phyloP scores from a whole-genome alignment of 2,888 invertebrate species.

The Xestobium rufovillosum region DNA sequence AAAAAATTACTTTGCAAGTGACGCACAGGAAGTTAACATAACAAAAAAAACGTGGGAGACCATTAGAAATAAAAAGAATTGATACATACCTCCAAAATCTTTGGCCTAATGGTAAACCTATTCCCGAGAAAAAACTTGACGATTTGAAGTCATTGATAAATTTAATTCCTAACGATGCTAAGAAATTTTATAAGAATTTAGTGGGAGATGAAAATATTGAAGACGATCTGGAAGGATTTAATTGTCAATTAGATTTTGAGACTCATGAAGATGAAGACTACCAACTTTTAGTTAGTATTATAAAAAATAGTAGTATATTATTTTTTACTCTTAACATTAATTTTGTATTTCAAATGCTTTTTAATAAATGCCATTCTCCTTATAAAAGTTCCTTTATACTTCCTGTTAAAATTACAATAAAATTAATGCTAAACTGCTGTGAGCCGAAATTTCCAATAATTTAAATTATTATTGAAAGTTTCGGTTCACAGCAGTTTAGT shows the following conservation, averaged over 20 bases:
- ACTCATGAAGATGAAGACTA: no score
- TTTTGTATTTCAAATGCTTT: no score
- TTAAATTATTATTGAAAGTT: no score
- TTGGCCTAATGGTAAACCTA: slow-evolving; percentile 5
- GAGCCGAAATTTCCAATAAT: no score
- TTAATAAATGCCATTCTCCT: no score
- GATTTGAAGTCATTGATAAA: slow-evolving; percentile 2
- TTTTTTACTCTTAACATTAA: no score
- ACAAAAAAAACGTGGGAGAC: neutral
- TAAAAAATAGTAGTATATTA: no score
- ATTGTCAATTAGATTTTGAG: slow-evolving; percentile 13
- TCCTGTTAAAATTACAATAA: no score
- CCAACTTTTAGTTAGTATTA: no score
- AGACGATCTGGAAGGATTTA: slow-evolving; percentile 12
- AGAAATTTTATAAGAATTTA: slow-evolving; percentile 10
- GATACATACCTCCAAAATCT: slow-evolving; percentile 2
- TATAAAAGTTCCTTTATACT: no score
- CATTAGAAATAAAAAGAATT: neutral
- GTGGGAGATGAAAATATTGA: slow-evolving; percentile 12
- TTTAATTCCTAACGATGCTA: slow-evolving; percentile 13
- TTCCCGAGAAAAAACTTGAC: slow-evolving; percentile 3
- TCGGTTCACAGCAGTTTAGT: no score
- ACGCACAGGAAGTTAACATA: slow-evolving; percentile 1
- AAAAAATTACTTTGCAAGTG: slow-evolving; percentile 1
- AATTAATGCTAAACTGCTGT: no score